Base-by-base conservation (phyloP, 2,797 vertebrate species). In the Tenualosa thibaudeaui region DNA sequence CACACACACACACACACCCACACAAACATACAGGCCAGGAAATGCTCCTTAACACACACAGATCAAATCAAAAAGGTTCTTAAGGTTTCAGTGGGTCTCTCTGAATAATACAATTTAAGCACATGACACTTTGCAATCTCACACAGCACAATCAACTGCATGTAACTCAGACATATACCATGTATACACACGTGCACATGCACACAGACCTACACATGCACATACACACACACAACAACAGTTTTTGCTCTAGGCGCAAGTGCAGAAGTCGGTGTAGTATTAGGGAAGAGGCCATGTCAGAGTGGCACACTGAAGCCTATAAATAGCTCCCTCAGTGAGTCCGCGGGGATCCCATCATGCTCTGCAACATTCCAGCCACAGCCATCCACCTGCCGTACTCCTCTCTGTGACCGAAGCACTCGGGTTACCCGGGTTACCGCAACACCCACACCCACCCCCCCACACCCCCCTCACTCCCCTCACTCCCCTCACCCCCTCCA, bases 321-420 rank as follows among this genome's bases (percentile, higher is more conserved):
- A 94, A 93, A 95, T 95, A 95, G 92, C 85, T 82, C 19, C 62
- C 31, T 43, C 68, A 43, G 68, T 75, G 68, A 37, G 90, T 89
- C 88, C 86, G 5, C 0, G 58, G 91, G 90, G 90, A 91, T 93
- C 90, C 92, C 90, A 89, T 91, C 88, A 87, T 91, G 89, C 90
- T 86, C 83, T 85, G 90, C 86, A 89, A 90, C 91, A 93, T 94
- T 93, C 93, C 91, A 87, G 88, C 91, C 13, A 7, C 68, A 75
- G 12, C 68, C 68, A 90, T 92, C 89, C 86, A 88, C 84, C 90
- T 85, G 81, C 65, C 81, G 83, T n/a, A 40, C 17, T 82, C 60
- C 75, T 81, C 81, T 43, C 37, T 75, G 31, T 19, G 31, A 75
- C 68, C 37, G 1, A 75, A 75, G 68, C 68, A 75, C 68, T 75